Base-by-base conservation (phyloP, 2,888 invertebrate species). In the Hirtodrosophila cameraria region DNA sequence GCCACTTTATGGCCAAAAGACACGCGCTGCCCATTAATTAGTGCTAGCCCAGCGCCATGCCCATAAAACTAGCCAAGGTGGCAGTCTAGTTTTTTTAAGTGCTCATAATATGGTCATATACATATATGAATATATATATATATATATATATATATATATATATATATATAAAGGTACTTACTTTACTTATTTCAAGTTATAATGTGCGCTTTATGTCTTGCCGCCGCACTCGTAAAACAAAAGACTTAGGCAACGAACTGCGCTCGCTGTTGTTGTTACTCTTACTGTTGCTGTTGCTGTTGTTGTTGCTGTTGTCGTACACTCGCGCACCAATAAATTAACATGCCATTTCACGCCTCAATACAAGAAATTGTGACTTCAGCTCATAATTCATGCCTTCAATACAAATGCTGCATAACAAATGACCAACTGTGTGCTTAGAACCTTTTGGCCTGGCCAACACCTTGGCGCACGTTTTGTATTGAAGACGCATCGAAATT, bases 281-380 rank as follows among this genome's bases (percentile, higher is more conserved):
- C n/a, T n/a, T n/a, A 43, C 18, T 31, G 28, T 45, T 49, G 48
- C 7, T 36, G 42, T 9, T 70, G 23, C 27, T 38, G 30, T 2
- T 39, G 39, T 8, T 64, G 60, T 46, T 42, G 20, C 16, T 62
- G 50, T 12, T 53, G 55, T 49, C 52, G 57, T 65, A 54, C 48
- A 52, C 48, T 52, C 20, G 49, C 55, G 23, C 52, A 65, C 58
- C 75, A 82, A 66, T 64, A 70, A 76, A 79, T 70, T 77, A 86
- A 86, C 86, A 86, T 83, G 81, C 78, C 75, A 84, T 84, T 86
- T 86, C 78, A 84, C 84, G 86, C 86, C 86, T 86, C 84, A 76
- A 84, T 76, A 78, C 73, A 80, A 73, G 60, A 50, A 66, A 60
- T 48, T 50, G 52, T 57, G 53, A 41, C 52, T 42, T 7, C 55